phyloP scores from a whole-genome alignment of 2,113 vertebrate genomes.

The Amphiprion ocellaris region DNA sequence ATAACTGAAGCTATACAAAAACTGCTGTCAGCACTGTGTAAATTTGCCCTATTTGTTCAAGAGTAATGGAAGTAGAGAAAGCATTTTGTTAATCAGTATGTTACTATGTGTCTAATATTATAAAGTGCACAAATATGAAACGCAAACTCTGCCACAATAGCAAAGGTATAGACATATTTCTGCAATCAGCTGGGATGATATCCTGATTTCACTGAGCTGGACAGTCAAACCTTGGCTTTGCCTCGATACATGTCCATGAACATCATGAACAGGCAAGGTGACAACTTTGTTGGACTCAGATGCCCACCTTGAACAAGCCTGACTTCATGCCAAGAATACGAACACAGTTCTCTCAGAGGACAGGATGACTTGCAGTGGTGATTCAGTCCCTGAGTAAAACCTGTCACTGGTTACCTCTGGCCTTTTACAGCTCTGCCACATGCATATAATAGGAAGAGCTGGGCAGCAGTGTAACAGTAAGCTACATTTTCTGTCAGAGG shows the following conservation, averaged over 20 bases:
- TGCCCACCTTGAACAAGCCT: constrained; percentile 53
- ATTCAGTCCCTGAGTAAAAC: constrained; percentile 37
- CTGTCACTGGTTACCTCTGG: constrained; percentile 35
- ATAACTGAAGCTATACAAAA: constrained; percentile 1
- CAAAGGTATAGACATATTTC: background rate
- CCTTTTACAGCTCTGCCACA: constrained; percentile 1
- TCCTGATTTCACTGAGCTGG: constrained; percentile 8
- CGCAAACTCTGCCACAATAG: background rate
- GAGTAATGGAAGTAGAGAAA: background rate
- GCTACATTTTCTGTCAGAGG: background rate
- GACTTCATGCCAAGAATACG: constrained; percentile 62
- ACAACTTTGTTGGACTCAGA: constrained; percentile 43
- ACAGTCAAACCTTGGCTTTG: constrained; percentile 36
- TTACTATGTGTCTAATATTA: background rate
- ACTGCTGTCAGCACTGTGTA: background rate
- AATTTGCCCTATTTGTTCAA: constrained; percentile 2
- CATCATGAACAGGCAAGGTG: constrained; percentile 30
- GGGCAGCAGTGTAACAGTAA: background rate
- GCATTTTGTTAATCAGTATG: background rate
- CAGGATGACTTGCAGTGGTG: constrained; percentile 48
- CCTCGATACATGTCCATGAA: constrained; percentile 43
- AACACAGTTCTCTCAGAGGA: constrained; percentile 50
- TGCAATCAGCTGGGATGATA: constrained; percentile 30
- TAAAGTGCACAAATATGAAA: background rate
- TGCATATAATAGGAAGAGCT: background rate